Evolutionary conservation across 2,888 invertebrate species (phyloP), one percentile per base, ranked within the genome.

Genomic region (Hyposoter didymator): DNA sequence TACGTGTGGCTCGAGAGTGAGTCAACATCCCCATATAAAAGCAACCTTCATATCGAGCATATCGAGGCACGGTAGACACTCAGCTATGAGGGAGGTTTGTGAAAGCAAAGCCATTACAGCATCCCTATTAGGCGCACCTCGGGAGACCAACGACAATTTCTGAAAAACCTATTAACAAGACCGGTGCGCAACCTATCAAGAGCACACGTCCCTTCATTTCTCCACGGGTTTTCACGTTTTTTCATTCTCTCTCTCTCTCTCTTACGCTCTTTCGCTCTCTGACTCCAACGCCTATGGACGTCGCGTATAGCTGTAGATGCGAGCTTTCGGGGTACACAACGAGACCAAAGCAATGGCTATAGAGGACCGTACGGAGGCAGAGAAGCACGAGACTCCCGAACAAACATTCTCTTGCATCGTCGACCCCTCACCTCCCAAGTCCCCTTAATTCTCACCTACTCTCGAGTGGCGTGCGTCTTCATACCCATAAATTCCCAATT

Each of bases 111-210:
- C 87, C 78, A 88, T 88, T 88, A 87, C 84, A 84, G 81, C 81
- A 67, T 84, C 83, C 82, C 87, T 87, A 87, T 87, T 87, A 88
- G 86, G 87, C 80, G 81, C 76, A 85, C 80, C 85, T 87, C 86
- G 75, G 80, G 70, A 81, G 35, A 69, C 86, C 82, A 75, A 66
- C 87, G 84, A 87, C 86, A 87, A 88, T 89, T 90, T 89, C 89
- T 89, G 52, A 88, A 89, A 90, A 90, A 88, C 86, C 89, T 88
- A 90, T 90, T 90, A 90, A 89, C 88, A 87, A 89, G 88, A 87
- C 84, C 83, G 79, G 82, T 78, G 81, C 75, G 19, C 66, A 55
- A 86, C 87, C 89, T 88, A 89, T 89, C 89, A 89, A 89, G 87
- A 86, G 87, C 87, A 89, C 87, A 88, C 85, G 84, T 85, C 82